Evolutionary conservation across 2,888 invertebrate species (phyloP), one percentile per base, ranked within the genome.

Genomic region (Idaea dimidiata): DNA sequence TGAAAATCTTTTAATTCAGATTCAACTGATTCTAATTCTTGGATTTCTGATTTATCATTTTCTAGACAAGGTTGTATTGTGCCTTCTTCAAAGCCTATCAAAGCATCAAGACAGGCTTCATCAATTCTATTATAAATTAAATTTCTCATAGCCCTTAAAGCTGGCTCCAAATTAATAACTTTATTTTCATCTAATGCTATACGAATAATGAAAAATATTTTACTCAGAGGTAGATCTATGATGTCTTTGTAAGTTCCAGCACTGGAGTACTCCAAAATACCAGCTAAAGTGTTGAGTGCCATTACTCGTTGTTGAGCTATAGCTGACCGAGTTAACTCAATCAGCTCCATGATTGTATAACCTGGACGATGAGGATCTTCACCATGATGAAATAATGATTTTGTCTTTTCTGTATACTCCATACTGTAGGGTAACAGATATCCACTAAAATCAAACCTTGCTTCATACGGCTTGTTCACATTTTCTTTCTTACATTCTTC

Each of bases 291-390:
- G 65, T 95, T 95, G 16, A 99, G 90, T 0, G 98, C 97, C 61
- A 97, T 93, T 0, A 95, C 94, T 74, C 97, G 94, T 86, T 99
- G 99, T 77, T 98, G 97, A 17, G 94, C 93, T n/a, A 97, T 93
- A 57, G 95, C 93, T 0, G 97, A 96, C 77, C 95, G 91, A 43
- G 96, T 95, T 0, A 99, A 87, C 67, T 96, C 95, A 74, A 98
- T 95, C 0, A 99, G 84, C 87, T 99, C 99, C 71, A 96, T 96
- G 14, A 99, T 83, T 0, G 97, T 95, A 84, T 99, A 99, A 0
- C 99, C 99, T 1, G 99, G 97, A 66, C 97, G 93, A 66, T 96
- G 96, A 7, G 98, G 96, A 83, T 99, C 99, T 70, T 97, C 96
- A 0, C 98, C 98, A 86, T 99, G 99, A 84, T 99, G 97, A 85